These are phyloP conservation scores for Phoebastria nigripes DNA, from an alignment of 2,797 vertebrate species.

Conservation along the genomic window DNA sequence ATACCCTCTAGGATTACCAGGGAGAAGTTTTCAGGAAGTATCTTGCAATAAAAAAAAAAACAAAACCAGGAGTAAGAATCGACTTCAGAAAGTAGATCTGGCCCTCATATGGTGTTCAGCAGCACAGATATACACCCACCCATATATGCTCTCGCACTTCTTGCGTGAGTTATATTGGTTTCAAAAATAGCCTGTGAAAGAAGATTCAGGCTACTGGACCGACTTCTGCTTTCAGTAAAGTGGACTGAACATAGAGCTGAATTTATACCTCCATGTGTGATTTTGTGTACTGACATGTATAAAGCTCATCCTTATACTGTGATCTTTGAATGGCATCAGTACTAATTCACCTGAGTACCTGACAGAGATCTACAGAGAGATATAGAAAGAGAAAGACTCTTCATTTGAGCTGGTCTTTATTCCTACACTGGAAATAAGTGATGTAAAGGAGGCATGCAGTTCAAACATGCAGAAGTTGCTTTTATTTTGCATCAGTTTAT, in stretches of 20 bases:
- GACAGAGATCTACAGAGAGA: background rate
- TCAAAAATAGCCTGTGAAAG: slow-evolving; percentile 9
- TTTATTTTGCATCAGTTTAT: slow-evolving; percentile 10
- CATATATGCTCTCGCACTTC: background rate
- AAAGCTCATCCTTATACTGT: background rate
- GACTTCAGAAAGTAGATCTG: background rate
- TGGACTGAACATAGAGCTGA: background rate
- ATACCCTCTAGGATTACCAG: background rate
- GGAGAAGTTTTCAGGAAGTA: background rate
- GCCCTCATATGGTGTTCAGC: slow-evolving; percentile 1
- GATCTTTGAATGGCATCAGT: background rate
- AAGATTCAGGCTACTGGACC: background rate
- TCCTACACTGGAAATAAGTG: background rate
- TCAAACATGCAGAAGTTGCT: background rate
- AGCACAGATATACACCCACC: background rate
- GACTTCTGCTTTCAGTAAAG: slow-evolving; percentile 8
- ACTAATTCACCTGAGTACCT: background rate
- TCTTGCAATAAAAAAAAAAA: background rate
- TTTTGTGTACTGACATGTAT: background rate
- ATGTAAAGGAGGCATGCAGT: background rate
- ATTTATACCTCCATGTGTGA: background rate
- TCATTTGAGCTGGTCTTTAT: background rate
- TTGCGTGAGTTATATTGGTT: background rate
- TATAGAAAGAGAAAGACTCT: background rate
- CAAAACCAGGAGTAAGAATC: background rate